Percentiles rank a stretch among this genome's conserved stretches.
phyloP scores from a whole-genome alignment of 1,140 invertebrate genomes.

The Trichonephila inaurata region DNA sequence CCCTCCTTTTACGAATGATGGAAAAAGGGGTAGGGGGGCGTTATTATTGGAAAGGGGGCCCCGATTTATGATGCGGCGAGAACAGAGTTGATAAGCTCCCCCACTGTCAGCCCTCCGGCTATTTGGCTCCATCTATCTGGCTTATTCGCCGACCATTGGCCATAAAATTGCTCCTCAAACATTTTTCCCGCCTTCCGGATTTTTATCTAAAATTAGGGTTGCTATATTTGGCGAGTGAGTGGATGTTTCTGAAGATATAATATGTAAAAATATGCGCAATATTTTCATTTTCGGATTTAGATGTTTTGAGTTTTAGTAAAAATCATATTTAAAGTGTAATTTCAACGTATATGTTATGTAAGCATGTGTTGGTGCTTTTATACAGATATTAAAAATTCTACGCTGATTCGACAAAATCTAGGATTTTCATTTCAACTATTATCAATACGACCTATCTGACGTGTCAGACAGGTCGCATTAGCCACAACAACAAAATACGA shows the following conservation, averaged over 20 bases:
- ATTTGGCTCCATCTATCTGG: slow-evolving; percentile 77
- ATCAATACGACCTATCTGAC: too few relatives aligned
- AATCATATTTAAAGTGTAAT: not conserved
- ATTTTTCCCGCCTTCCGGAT: slow-evolving; percentile 74
- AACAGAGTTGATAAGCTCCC: slow-evolving; percentile 72
- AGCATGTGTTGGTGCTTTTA: too few relatives aligned
- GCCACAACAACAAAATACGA: too few relatives aligned
- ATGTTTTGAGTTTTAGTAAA: not conserved
- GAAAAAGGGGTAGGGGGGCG: slow-evolving; percentile 24
- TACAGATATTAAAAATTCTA: too few relatives aligned
- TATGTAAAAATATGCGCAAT: not conserved
- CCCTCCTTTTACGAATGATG: slow-evolving; percentile 60
- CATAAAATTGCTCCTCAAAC: slow-evolving; percentile 76
- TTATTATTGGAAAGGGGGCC: slow-evolving; percentile 55
- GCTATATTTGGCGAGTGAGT: slow-evolving; percentile 48
- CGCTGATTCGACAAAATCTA: too few relatives aligned
- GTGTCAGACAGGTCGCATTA: too few relatives aligned
- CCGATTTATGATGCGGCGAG: slow-evolving; percentile 76
- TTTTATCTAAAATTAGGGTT: slow-evolving; percentile 59
- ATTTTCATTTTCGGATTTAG: not conserved
- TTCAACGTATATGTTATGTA: too few relatives aligned
- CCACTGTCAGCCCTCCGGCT: slow-evolving; percentile 50
- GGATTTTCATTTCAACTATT: too few relatives aligned
- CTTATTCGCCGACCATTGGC: slow-evolving; percentile 76
- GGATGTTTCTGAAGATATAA: not conserved